Evolutionary conservation across 2,113 vertebrate genomes (phyloP).

Genomic region (Eclectus roratus): DNA sequence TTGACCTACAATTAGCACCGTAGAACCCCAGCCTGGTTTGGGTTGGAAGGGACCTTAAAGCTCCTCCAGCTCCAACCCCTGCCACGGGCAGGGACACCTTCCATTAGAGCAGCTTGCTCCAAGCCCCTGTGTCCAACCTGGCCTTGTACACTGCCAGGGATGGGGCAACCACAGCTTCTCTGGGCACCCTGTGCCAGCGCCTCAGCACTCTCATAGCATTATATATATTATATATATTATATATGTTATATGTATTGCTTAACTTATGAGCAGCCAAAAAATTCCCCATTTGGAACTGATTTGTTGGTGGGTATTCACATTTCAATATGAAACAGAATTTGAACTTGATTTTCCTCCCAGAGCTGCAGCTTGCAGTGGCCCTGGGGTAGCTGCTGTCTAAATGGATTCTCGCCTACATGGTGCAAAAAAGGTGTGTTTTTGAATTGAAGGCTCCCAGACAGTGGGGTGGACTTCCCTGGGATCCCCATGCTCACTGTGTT

Average conservation of each 20-base stretch:
- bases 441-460: background rate
- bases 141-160: background rate
- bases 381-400: background rate
- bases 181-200: background rate
- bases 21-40: background rate
- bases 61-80: background rate
- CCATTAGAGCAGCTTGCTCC: background rate
- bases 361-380: fast-evolving
- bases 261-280: background rate
- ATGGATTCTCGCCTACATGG: fast-evolving
- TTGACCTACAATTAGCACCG: background rate
- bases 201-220: background rate
- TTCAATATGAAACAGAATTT: background rate
- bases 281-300: background rate
- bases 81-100: background rate
- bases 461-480: background rate
- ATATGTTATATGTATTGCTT: background rate
- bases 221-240: background rate
- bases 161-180: background rate
- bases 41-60: background rate
- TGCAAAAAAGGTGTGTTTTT: background rate
- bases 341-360: background rate
- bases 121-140: background rate
- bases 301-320: background rate
- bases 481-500: fast-evolving